Base-by-base conservation (phyloP, 2,888 invertebrate genomes). In the Xestia c-nigrum region DNA sequence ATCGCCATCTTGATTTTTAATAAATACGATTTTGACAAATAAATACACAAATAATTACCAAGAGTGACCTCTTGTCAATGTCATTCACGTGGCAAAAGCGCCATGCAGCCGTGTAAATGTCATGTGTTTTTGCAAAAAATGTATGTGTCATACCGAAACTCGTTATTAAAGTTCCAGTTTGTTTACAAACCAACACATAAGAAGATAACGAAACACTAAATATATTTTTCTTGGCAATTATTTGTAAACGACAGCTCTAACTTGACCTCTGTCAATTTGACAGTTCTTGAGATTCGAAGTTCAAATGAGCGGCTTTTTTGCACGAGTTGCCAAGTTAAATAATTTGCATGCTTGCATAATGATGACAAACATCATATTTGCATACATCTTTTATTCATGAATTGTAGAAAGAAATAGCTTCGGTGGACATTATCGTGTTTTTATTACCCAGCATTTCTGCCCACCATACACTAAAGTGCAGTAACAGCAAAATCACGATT, bases 281-380 rank as follows among this genome's bases (percentile, higher is more conserved):
- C 55, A 63, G 84, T 80, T 82, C 76, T 46, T 61, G 14, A 76
- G 38, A 24, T 69, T 73, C 47, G 7, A 57, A 59, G 24, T 72
- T 67, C 71, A 72, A 69, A 65, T 63, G 21, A 5, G 12, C 12
- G 14, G 52, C 16, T 40, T 70, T 19, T 72, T 64, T 74, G n/a
- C n/a, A 3, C 71, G 76, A 80, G 80, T 82, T 69, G 77, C 59
- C 71, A 78, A 76, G 76, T 76, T 75, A 84, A 84, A 82, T 88
- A 81, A 89, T 89, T 85, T 83, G 80, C 85, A 88, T 78, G 79
- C 81, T 81, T 80, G 81, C 82, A 80, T 83, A 86, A 86, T 77
- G 47, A 57, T 76, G 43, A 61, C 40, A 76, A 68, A 46, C 19
- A 71, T 14, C 16, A 14, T 9, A 46, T 77, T 66, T 64, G 70